A percentile compares a stretch with the other conserved stretches of the same genome.
These are phyloP conservation scores for Sinosuthora webbiana DNA, from an alignment of 2,113 vertebrate genomes.

Conservation along the genomic window DNA sequence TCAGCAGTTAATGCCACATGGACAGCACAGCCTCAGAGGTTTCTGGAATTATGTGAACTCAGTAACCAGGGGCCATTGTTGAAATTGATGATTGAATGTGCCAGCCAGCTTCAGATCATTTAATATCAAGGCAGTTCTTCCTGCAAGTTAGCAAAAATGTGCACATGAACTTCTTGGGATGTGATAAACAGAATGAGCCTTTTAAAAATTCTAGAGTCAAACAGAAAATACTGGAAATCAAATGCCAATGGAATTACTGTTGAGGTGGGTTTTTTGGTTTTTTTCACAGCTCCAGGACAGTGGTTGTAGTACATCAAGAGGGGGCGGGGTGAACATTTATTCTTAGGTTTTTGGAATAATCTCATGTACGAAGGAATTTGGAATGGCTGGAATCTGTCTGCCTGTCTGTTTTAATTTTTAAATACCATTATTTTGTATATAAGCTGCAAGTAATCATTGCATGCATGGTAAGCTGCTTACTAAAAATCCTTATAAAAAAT, in stretches of 20 bases:
- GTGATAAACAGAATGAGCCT: neutral
- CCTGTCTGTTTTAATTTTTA: slow-evolving; percentile 19
- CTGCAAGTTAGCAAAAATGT: neutral
- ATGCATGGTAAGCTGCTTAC: slow-evolving; percentile 13
- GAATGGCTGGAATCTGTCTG: slow-evolving; percentile 1
- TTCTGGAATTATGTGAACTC: neutral
- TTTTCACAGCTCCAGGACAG: neutral
- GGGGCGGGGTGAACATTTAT: neutral
- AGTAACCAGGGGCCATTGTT: neutral
- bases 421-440: slow-evolving; percentile 9
- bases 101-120: neutral
- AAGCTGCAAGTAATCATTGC: neutral
- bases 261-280: accelerated
- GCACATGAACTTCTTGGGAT: neutral
- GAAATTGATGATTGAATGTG: neutral
- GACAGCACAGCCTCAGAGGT: neutral
- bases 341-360: neutral
- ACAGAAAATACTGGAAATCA: neutral
- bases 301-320: neutral
- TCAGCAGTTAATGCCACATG: neutral
- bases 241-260: neutral
- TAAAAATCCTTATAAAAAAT: neutral
- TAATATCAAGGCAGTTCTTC: neutral
- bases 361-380: neutral
- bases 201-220: neutral